Conservation (phyloP, 2,888 invertebrate genomes). For the Lysandra bellargus region DNA sequence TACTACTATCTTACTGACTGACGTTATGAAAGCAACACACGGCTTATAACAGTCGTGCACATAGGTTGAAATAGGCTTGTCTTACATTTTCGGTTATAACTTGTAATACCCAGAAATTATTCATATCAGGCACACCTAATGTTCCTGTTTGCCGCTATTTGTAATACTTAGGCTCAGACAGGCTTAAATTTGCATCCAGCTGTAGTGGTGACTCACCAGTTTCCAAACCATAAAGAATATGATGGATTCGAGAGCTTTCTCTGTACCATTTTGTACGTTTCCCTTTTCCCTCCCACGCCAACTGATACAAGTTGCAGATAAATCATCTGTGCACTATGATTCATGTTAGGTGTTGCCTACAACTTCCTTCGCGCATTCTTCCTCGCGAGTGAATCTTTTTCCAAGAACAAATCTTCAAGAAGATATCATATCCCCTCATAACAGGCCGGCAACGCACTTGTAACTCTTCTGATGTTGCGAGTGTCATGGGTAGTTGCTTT, state of each 20-base stretch:
- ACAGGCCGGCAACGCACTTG: no score
- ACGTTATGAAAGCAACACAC: no score
- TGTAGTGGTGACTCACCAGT: background rate
- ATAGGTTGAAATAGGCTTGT: background rate
- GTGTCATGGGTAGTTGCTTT: no score
- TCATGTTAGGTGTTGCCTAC: background rate
- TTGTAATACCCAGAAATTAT: background rate
- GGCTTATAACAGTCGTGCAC: no score
- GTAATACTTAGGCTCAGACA: constrained; percentile 6
- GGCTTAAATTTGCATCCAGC: background rate
- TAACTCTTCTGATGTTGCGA: no score
- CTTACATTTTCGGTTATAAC: background rate
- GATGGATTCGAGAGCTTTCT: constrained; percentile 25
- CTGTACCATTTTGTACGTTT: constrained; percentile 15
- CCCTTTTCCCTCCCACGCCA: constrained; percentile 24
- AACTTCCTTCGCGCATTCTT: background rate
- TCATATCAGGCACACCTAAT: background rate
- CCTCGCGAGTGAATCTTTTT: no score
- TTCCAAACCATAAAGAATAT: constrained; percentile 25
- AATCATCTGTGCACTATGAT: background rate
- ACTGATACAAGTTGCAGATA: background rate
- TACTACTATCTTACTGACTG: no score
- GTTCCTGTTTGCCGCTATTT: background rate
- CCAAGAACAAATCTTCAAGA: no score
- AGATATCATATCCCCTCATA: no score